Conservation (phyloP, 2,888 invertebrate species). For the Pteria penguin region DNA sequence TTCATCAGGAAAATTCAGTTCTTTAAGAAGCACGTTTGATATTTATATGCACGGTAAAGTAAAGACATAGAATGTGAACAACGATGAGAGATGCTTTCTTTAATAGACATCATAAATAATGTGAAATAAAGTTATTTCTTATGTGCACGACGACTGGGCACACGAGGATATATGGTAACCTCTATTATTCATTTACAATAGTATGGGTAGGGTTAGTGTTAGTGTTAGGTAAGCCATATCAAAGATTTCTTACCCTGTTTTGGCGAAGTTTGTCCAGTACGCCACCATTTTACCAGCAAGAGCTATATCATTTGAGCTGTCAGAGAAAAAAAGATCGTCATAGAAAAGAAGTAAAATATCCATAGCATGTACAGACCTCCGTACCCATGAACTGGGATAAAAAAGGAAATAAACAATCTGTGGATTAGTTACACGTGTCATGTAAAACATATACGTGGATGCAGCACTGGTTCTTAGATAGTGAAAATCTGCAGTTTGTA, state of each 20-base stretch:
- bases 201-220: no score
- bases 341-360: background rate
- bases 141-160: background rate
- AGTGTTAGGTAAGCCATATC: no score
- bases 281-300: background rate
- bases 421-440: background rate
- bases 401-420: background rate
- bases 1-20: no score
- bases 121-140: background rate
- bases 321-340: background rate
- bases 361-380: background rate
- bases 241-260: constrained; percentile 19
- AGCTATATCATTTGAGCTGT: background rate
- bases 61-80: background rate
- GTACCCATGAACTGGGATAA: background rate
- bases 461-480: background rate
- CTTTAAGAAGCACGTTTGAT: no score
- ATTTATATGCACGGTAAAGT: no score
- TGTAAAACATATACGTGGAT: background rate
- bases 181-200: no score
- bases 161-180: no score
- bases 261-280: constrained; percentile 11
- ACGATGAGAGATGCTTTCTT: background rate
- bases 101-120: background rate
- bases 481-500: background rate